Evolutionary conservation across 2,888 invertebrate species (phyloP).

Genomic region (Graphium colonna): DNA sequence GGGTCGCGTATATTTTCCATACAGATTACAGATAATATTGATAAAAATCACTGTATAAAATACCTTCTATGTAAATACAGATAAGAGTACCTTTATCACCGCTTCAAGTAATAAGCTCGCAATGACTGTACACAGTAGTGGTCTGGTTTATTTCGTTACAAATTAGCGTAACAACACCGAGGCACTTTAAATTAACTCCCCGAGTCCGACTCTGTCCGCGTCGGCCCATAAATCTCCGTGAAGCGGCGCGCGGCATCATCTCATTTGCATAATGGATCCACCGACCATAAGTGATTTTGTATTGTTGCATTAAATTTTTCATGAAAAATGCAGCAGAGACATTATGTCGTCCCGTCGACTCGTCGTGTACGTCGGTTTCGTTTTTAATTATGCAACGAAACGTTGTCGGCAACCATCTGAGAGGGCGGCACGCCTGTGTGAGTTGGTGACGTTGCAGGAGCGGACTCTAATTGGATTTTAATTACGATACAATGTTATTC

Average conservation of each 20-base stretch:
- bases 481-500: too few relatives aligned
- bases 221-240: slow-evolving; percentile 16
- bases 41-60: too few relatives aligned
- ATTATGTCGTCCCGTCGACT: not conserved
- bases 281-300: slow-evolving; percentile 29
- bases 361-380: not conserved
- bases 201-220: slow-evolving; percentile 1
- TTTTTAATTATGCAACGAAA: not conserved
- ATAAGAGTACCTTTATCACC: too few relatives aligned
- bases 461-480: not conserved
- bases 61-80: too few relatives aligned
- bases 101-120: too few relatives aligned
- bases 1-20: too few relatives aligned
- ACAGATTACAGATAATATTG: too few relatives aligned
- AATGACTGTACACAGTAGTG: too few relatives aligned
- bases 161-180: too few relatives aligned
- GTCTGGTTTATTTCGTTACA: too few relatives aligned
- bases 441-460: too few relatives aligned
- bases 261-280: slow-evolving; percentile 34
- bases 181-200: slow-evolving; percentile 13
- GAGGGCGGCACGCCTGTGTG: too few relatives aligned
- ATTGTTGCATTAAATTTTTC: slow-evolving; percentile 24
- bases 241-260: slow-evolving; percentile 2
- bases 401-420: not conserved
- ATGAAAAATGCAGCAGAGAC: slow-evolving; percentile 12